These are phyloP conservation scores for Boleophthalmus pectinirostris DNA, from an alignment of 2,113 vertebrate genomes.

Conservation along the genomic window DNA sequence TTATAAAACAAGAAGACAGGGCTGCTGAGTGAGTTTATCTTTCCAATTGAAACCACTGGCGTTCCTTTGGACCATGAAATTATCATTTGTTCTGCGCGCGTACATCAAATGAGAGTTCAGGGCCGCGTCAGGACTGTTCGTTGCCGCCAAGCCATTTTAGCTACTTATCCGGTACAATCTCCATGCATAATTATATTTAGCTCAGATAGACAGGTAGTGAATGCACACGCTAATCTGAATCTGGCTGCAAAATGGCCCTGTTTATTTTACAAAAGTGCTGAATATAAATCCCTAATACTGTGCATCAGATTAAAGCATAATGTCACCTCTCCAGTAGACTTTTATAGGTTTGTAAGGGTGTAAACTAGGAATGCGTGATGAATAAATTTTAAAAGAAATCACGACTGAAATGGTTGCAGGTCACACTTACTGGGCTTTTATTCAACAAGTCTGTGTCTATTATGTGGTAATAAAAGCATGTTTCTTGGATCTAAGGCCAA, in stretches of 20 bases:
- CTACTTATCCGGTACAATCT: constrained; percentile 67
- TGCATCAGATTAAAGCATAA: constrained; percentile 23
- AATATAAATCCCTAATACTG: constrained; percentile 30
- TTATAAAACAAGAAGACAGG: constrained; percentile 65
- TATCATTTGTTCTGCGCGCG: constrained; percentile 78
- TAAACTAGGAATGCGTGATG: not conserved
- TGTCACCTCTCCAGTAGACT: constrained; percentile 15
- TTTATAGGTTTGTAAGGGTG: not conserved
- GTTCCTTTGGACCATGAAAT: constrained; percentile 75
- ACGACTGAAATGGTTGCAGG: not conserved
- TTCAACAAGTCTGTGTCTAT: not conserved
- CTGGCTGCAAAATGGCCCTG: constrained; percentile 28
- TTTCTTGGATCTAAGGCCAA: not conserved
- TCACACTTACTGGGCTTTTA: not conserved
- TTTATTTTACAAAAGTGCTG: constrained; percentile 24
- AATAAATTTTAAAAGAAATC: not conserved
- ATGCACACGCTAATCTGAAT: constrained; percentile 41
- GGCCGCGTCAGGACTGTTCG: constrained; percentile 51
- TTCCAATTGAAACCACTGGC: constrained; percentile 66
- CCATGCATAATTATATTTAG: constrained; percentile 74
- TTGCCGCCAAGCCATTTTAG: constrained; percentile 63
- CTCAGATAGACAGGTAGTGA: constrained; percentile 54
- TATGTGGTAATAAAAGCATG: not conserved
- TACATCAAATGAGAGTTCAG: constrained; percentile 77
- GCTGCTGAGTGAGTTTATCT: constrained; percentile 71